Evolutionary conservation across 2,888 invertebrate species (phyloP).

Genomic region (Macrophya annulata): DNA sequence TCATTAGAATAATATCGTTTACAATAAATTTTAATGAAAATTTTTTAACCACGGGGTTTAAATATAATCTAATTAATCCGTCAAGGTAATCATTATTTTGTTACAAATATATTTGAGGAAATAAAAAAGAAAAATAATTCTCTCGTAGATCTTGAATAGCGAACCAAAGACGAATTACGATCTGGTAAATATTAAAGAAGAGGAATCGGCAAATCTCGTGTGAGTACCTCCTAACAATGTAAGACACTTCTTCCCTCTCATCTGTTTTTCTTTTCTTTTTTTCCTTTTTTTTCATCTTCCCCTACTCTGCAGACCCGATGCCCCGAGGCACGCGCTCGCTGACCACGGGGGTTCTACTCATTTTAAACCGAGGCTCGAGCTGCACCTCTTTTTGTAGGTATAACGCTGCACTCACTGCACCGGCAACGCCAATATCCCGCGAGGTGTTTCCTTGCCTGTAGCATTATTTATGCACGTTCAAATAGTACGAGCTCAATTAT

Average conservation of each 20-base stretch:
- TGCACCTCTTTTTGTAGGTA: constrained; percentile 41
- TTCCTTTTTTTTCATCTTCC: constrained; percentile 55
- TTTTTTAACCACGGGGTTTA: background rate
- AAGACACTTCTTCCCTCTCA: constrained; percentile 43
- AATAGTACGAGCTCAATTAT: constrained; percentile 22
- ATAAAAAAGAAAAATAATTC: background rate
- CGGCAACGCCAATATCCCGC: constrained; percentile 30
- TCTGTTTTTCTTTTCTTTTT: background rate
- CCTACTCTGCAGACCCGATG: constrained; percentile 62
- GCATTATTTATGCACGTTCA: constrained; percentile 22
- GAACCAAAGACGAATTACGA: background rate
- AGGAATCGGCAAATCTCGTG: constrained; percentile 41
- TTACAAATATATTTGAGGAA: no score
- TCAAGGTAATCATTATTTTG: background rate
- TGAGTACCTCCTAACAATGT: constrained; percentile 49
- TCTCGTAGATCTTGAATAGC: no score
- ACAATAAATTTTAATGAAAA: constrained; percentile 72
- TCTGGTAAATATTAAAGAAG: constrained; percentile 1
- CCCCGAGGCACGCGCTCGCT: constrained; percentile 71
- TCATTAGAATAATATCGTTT: constrained; percentile 68
- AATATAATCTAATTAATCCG: background rate
- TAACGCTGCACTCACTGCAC: background rate
- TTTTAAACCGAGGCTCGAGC: constrained; percentile 58
- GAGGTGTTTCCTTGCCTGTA: constrained; percentile 35
- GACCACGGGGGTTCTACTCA: constrained; percentile 68